Percentiles rank a stretch among this genome's conserved stretches.
These are phyloP conservation scores for Hemithea aestivaria DNA, from an alignment of 2,888 invertebrate genomes.

Conservation along the genomic window DNA sequence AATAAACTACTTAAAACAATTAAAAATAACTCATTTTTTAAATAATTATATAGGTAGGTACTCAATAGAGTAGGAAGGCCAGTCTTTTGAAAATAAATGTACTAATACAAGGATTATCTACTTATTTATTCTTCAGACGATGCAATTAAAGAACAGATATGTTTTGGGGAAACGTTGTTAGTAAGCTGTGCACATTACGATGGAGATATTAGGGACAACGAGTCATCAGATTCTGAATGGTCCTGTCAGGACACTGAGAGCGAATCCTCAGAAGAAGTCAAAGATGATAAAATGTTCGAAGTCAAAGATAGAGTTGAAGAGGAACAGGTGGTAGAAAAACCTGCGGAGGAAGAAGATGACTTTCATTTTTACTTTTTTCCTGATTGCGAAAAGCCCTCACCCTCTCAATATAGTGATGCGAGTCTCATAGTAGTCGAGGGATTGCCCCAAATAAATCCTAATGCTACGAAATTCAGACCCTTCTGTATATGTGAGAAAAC, in stretches of 20 bases:
- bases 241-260: slow-evolving; percentile 48
- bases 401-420: slow-evolving; percentile 43
- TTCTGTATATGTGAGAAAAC: slow-evolving; percentile 49
- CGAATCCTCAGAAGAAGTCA: slow-evolving; percentile 36
- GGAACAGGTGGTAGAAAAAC: slow-evolving; percentile 29
- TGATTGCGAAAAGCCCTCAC: slow-evolving; percentile 52
- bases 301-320: slow-evolving; percentile 38
- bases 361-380: slow-evolving; percentile 70
- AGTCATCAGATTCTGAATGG: slow-evolving; percentile 64
- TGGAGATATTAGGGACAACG: slow-evolving; percentile 48
- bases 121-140: slow-evolving; percentile 62
- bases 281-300: slow-evolving; percentile 35
- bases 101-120: no score
- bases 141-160: slow-evolving; percentile 62
- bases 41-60: no score
- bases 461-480: slow-evolving; percentile 27
- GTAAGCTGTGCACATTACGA: slow-evolving; percentile 72
- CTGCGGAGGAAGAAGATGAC: slow-evolving; percentile 48
- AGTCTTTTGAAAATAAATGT: no score
- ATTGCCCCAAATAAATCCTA: slow-evolving; percentile 55
- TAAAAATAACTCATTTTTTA: no score
- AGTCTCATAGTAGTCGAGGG: slow-evolving; percentile 59
- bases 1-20: no score
- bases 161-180: slow-evolving; percentile 76
- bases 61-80: no score